Percentiles rank a stretch among this genome's conserved stretches.
Evolutionary conservation across 2,113 vertebrate species (phyloP).

Genomic region (Asarcornis scutulata): DNA sequence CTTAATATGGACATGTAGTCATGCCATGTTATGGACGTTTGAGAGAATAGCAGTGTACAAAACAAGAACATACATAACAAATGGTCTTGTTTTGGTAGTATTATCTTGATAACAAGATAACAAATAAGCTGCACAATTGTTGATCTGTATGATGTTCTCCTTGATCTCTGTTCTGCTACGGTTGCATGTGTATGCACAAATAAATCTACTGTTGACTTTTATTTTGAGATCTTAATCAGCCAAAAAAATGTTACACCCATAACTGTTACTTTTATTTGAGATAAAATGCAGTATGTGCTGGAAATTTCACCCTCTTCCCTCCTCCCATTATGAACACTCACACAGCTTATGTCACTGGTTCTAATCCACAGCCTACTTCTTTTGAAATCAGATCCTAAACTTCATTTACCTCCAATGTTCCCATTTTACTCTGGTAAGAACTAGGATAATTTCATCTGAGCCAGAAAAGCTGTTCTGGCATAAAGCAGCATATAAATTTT

Average conservation of each 20-base stretch:
- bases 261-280: background rate
- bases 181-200: background rate
- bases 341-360: background rate
- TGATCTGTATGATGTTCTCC: background rate
- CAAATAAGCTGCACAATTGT: background rate
- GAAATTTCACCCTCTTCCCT: background rate
- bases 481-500: background rate
- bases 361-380: background rate
- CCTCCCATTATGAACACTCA: background rate
- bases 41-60: background rate
- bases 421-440: background rate
- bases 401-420: background rate
- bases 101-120: background rate
- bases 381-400: background rate
- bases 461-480: background rate
- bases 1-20: background rate
- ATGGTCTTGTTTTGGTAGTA: background rate
- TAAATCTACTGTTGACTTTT: background rate
- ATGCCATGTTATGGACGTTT: background rate
- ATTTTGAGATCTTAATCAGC: background rate
- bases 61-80: background rate
- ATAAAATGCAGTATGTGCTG: background rate
- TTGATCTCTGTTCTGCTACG: background rate
- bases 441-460: background rate
- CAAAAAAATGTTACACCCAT: background rate